Percentiles rank a stretch among this genome's conserved stretches.
Evolutionary conservation across 2,797 vertebrate genomes (phyloP).

Genomic region (Melanotaenia trifasciata): DNA sequence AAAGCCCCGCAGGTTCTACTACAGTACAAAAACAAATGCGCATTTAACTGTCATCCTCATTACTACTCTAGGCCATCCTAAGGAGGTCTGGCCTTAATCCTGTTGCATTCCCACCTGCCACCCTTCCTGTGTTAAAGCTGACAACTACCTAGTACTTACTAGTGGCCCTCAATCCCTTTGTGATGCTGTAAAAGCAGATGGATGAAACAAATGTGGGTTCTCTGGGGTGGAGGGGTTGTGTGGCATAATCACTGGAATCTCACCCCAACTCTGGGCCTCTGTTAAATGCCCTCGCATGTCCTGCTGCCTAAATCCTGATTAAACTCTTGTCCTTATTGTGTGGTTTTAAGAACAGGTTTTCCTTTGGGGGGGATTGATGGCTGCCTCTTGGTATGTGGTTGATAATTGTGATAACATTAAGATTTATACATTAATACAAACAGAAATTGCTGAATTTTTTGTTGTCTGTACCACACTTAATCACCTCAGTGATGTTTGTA

Average conservation of each 20-base stretch:
- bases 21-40: conserved; percentile 62
- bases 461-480: no score
- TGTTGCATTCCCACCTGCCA: conserved; percentile 60
- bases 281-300: conserved; percentile 57
- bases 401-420: background rate
- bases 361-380: background rate
- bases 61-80: conserved; percentile 55
- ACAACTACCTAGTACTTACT: conserved; percentile 24
- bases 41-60: conserved; percentile 66
- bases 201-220: conserved; percentile 59
- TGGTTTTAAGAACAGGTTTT: conserved; percentile 24
- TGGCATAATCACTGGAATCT: conserved; percentile 65
- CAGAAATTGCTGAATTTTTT: no score
- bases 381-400: background rate
- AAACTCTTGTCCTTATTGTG: conserved; percentile 65
- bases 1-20: conserved; percentile 65
- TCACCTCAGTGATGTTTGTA: no score
- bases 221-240: conserved; percentile 21
- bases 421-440: background rate
- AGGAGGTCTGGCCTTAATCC: conserved; percentile 76
- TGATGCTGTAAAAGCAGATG: conserved; percentile 51
- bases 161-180: conserved; percentile 22
- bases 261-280: conserved; percentile 65
- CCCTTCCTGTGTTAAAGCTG: conserved; percentile 43
- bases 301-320: conserved; percentile 69